Percentiles rank a stretch among this genome's conserved stretches.
Conservation (phyloP, 2,113 vertebrate genomes). For the Myxocyprinus asiaticus region DNA sequence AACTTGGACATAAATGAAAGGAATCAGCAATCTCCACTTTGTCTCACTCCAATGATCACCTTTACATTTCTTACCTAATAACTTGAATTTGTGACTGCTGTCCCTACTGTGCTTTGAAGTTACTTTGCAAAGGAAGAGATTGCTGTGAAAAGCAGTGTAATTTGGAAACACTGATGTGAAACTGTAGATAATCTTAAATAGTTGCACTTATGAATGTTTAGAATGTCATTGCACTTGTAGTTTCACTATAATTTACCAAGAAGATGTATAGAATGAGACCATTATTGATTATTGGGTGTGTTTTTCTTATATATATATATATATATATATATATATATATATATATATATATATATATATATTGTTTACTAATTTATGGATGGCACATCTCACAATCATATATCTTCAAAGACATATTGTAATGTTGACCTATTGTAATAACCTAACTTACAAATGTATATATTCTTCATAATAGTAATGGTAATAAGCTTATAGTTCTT, state of each 20-base stretch:
- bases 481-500: not conserved
- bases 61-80: slow-evolving; percentile 2
- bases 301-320: not conserved
- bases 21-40: not conserved
- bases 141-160: not conserved
- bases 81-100: not conserved
- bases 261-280: not conserved
- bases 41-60: not conserved
- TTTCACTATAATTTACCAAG: not conserved
- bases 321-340: too few relatives aligned
- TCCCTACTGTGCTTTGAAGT: not conserved
- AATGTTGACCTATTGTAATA: not conserved
- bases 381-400: not conserved
- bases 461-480: not conserved
- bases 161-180: not conserved
- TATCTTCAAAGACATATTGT: not conserved
- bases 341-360: too few relatives aligned
- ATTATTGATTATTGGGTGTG: not conserved
- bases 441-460: not conserved
- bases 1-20: not conserved
- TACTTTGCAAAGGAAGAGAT: not conserved
- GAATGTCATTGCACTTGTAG: slow-evolving; percentile 9
- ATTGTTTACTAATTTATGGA: not conserved
- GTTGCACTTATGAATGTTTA: not conserved
- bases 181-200: not conserved